Percentiles rank a stretch among this genome's conserved stretches.
Evolutionary conservation across 2,113 vertebrate species (phyloP).

Genomic region (Festucalex cinctus): DNA sequence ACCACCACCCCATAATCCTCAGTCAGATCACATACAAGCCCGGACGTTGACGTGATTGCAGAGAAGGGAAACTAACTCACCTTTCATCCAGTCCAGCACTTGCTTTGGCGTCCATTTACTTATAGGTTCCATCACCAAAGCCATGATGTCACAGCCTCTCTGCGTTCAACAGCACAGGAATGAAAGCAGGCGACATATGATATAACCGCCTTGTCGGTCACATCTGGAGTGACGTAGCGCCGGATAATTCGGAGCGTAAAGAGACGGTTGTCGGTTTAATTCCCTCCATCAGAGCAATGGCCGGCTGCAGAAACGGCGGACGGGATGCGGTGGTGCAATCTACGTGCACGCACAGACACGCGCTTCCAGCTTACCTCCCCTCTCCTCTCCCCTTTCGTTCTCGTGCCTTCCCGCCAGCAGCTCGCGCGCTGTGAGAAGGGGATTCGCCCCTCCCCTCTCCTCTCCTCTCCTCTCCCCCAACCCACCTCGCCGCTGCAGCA

Average conservation of each 20-base stretch:
- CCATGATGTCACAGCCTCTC: conserved; percentile 85
- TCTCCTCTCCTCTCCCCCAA: conserved; percentile 40
- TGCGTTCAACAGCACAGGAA: conserved; percentile 65
- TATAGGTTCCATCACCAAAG: conserved; percentile 90
- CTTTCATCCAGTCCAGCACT: conserved; percentile 91
- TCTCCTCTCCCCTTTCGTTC: conserved; percentile 20
- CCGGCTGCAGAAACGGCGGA: conserved; percentile 70
- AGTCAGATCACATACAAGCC: conserved; percentile 28
- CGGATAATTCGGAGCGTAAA: conserved; percentile 30
- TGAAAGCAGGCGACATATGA: conserved; percentile 56
- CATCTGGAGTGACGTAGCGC: conserved; percentile 60
- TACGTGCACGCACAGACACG: conserved; percentile 67
- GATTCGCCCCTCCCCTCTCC: conserved; percentile 67
- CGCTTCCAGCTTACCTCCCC: conserved; percentile 18
- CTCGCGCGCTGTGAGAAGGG: conserved; percentile 65
- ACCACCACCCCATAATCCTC: conserved; percentile 22
- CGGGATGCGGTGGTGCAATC: conserved; percentile 78
- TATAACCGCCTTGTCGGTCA: conserved; percentile 61
- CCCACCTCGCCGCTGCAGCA: conserved; percentile 73
- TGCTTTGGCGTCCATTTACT: conserved; percentile 91
- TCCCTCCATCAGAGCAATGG: conserved; percentile 77
- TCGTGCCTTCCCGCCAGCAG: conserved; percentile 69
- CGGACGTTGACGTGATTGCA: conserved; percentile 23
- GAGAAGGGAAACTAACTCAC: conserved; percentile 60
- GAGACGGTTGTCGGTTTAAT: conserved; percentile 44